A percentile compares a stretch with the other conserved stretches of the same genome.
Conservation (phyloP, 2,797 vertebrate genomes). For the Artibeus lituratus region DNA sequence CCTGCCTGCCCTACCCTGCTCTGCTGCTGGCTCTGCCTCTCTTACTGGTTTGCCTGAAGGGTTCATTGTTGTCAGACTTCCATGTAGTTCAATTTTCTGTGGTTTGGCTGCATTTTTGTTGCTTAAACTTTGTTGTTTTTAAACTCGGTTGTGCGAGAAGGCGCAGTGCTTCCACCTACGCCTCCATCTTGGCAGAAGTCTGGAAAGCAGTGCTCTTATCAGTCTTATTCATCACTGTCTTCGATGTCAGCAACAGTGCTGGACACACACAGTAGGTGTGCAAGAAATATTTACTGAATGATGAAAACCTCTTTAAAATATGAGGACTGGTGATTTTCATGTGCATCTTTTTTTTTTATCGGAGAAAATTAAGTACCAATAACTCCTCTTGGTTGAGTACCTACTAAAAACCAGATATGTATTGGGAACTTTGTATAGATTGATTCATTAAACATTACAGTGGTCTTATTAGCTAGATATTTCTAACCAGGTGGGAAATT, state of each 20-base stretch:
- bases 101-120: too few species aligned
- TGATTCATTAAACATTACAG: background rate
- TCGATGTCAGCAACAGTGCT: background rate
- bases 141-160: too few species aligned
- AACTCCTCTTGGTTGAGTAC: background rate
- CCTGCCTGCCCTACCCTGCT: too few species aligned
- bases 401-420: background rate
- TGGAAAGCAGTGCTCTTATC: background rate
- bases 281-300: background rate
- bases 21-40: too few species aligned
- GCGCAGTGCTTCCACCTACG: too few species aligned
- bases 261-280: background rate
- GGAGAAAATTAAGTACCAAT: background rate
- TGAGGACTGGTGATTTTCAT: background rate
- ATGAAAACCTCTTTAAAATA: background rate
- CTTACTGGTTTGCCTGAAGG: too few species aligned
- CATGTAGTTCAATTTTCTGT: too few species aligned
- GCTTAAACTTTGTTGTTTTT: too few species aligned
- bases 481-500: constrained; percentile 10
- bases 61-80: too few species aligned
- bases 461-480: background rate
- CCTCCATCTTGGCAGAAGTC: too few species aligned
- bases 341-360: background rate
- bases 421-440: background rate
- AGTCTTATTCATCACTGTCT: background rate